Percentiles rank a stretch among this genome's conserved stretches.
Conservation (phyloP, 2,888 invertebrate species). For the Lithophane semibrunnea region DNA sequence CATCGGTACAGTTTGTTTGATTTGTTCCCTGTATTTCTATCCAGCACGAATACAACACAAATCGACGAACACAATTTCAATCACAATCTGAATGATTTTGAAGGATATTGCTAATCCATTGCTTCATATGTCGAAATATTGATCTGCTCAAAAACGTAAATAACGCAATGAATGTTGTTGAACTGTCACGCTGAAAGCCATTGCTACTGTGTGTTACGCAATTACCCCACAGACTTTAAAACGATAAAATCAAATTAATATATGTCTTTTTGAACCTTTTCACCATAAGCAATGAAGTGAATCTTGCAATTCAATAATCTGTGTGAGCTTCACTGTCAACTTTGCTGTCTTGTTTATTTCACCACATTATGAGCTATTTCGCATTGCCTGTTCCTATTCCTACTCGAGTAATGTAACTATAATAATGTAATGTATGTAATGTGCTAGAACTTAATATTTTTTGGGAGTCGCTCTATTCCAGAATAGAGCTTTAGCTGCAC, state of each 20-base stretch:
- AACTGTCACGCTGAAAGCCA: too few species aligned
- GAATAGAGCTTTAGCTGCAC: slow-evolving; percentile 20
- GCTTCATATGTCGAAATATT: too few species aligned
- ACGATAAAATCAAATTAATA: neutral
- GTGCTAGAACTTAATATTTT: neutral
- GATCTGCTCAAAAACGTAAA: too few species aligned
- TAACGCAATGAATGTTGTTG: too few species aligned
- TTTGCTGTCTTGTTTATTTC: neutral
- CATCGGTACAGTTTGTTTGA: neutral
- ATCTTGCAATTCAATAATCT: neutral
- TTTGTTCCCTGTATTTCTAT: neutral
- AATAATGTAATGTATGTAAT: too few species aligned
- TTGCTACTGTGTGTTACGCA: too few species aligned
- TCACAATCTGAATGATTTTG: too few species aligned
- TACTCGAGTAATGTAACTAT: neutral
- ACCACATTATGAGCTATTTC: neutral
- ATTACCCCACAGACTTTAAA: too few species aligned
- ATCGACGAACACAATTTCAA: too few species aligned
- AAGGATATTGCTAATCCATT: too few species aligned
- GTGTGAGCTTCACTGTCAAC: neutral
- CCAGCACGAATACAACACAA: too few species aligned
- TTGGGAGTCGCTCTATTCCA: neutral
- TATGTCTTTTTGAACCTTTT: neutral
- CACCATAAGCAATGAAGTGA: neutral
- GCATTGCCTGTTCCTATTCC: too few species aligned